These are phyloP conservation scores for Papilio protenor DNA, from an alignment of 2,888 invertebrate species.

Conservation along the genomic window DNA sequence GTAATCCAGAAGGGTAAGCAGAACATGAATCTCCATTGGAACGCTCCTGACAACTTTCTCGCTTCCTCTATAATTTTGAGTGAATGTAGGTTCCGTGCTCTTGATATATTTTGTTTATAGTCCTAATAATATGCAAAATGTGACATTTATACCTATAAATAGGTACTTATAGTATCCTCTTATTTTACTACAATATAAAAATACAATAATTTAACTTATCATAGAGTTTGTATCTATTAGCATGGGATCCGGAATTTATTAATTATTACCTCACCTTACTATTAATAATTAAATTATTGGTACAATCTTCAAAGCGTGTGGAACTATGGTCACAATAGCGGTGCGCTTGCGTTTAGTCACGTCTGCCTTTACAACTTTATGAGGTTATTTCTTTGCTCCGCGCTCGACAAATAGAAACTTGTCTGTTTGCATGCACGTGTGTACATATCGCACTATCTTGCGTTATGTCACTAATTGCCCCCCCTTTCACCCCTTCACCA, in stretches of 20 bases:
- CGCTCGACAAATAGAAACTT: constrained; percentile 53
- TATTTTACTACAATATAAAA: too few relatives aligned
- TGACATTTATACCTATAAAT: too few relatives aligned
- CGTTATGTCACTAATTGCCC: constrained; percentile 33
- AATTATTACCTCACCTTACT: background rate
- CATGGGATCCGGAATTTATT: background rate
- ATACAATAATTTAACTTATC: too few relatives aligned
- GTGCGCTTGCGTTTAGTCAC: constrained; percentile 52
- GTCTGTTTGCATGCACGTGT: constrained; percentile 36
- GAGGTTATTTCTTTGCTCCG: constrained; percentile 48
- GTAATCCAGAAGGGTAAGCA: too few relatives aligned
- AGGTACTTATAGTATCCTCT: too few relatives aligned
- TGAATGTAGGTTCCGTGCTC: too few relatives aligned
- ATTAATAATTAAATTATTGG: background rate
- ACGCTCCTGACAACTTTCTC: too few relatives aligned
- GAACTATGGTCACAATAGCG: constrained; percentile 31
- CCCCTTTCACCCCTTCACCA: background rate
- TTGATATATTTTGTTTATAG: too few relatives aligned
- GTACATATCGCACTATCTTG: constrained; percentile 24
- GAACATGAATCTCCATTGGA: too few relatives aligned
- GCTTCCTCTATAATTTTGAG: too few relatives aligned
- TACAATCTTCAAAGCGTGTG: background rate
- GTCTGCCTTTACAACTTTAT: constrained; percentile 51
- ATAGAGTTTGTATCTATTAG: too few relatives aligned
- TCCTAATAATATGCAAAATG: too few relatives aligned